Base-by-base conservation (phyloP, 2,888 invertebrate genomes). In the Palloptera scutellata region DNA sequence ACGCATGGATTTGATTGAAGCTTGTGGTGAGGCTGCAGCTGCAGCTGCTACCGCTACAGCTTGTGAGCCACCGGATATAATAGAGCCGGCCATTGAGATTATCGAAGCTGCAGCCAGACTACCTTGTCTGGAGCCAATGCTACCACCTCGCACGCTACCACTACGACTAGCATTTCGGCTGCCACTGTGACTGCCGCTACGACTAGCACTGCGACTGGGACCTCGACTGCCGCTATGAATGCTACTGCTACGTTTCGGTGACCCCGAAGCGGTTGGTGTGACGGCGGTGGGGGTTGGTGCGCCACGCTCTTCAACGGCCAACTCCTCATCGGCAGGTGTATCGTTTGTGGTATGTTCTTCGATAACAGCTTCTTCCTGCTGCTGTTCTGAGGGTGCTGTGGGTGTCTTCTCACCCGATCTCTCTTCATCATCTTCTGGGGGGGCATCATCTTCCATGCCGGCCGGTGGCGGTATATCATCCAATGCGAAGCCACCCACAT, bases 221-320 rank as follows among this genome's bases (percentile, higher is more conserved):
- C 77, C 74, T 52, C 74, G 75, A 61, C 80, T 79, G 66, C 79
- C 79, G 57, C 75, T 74, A 5, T 72, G 75, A 8, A 79, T 79
- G 13, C 75, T 75, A 13, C 63, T 66, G 17, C 72, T 71, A 43
- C 73, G 71, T 55, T 69, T 69, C 1, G 73, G 74, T 4, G 75
- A 75, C 30, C 73, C 73, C 15, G 72, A 68, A 13, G 68, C 57
- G 15, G 73, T 71, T 5, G 71, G 71, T 55, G 71, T 13, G 77
- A 78, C 52, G 1, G 77, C 75, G 55, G 78, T 69, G 0, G 81
- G 80, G 76, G 81, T 81, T 4, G 78, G 77, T 13, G 80, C 81
- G 60, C 79, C 71, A 4, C 72, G 70, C 40, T 66, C 70, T 15
- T 67, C 70, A 9, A 45, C 65, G 3, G 52, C 67, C 30, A 6